Conservation (phyloP, 2,888 invertebrate species). For the Amphipoea lucens region DNA sequence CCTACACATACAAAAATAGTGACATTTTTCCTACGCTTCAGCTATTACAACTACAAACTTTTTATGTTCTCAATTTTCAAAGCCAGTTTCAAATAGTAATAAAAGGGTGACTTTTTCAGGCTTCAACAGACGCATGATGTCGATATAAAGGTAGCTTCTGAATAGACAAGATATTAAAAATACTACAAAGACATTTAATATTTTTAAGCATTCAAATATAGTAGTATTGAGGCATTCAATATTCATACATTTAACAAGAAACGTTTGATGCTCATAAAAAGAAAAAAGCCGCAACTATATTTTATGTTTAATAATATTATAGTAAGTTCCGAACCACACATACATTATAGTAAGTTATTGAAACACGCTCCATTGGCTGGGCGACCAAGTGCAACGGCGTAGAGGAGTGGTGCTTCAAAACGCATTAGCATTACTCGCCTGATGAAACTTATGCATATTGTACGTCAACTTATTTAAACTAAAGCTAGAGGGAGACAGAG, state of each 20-base stretch:
- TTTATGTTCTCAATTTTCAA: conserved; percentile 18
- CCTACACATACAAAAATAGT: background rate
- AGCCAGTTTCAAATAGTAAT: conserved; percentile 10
- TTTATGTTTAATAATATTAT: conserved; percentile 32
- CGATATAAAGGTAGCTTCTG: background rate
- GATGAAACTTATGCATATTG: conserved; percentile 77
- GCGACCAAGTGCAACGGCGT: conserved; percentile 74
- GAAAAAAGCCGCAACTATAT: conserved; percentile 13
- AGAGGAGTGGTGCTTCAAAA: conserved; percentile 79
- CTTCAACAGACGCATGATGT: background rate
- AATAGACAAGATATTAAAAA: conserved; percentile 21
- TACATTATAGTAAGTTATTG: conserved; percentile 69
- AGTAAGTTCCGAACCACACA: conserved; percentile 40
- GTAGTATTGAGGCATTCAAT: background rate
- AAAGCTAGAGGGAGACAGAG: conserved; percentile 66
- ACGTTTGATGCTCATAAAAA: background rate
- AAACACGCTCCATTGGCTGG: conserved; percentile 75
- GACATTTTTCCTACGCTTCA: background rate
- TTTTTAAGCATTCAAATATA: conserved; percentile 14
- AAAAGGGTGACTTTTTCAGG: conserved; percentile 1
- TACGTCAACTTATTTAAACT: conserved; percentile 70
- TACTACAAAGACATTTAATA: conserved; percentile 1
- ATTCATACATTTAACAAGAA: conserved; percentile 16
- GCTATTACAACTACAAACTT: conserved; percentile 2
- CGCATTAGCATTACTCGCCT: conserved; percentile 80